Percentiles rank a stretch among this genome's conserved stretches.
These are phyloP conservation scores for Carollia perspicillata DNA, from an alignment of 2,113 vertebrate genomes.

Conservation along the genomic window DNA sequence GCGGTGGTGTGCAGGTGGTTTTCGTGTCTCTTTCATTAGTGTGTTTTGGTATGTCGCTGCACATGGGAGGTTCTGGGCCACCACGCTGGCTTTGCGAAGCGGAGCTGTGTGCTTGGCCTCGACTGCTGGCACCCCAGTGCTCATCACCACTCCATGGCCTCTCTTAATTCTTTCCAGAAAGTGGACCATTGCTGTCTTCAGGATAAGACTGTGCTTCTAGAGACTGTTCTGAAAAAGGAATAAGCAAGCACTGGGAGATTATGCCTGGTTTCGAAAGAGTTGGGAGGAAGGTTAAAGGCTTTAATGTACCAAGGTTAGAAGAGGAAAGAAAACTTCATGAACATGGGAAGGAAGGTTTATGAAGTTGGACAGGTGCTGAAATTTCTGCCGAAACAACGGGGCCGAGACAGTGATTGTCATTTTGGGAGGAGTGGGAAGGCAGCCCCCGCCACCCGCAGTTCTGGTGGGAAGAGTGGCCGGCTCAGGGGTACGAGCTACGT, in stretches of 20 bases:
- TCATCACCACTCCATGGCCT: neutral
- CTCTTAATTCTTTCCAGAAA: slow-evolving; percentile 22
- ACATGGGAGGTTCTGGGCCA: neutral
- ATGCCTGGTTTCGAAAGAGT: neutral
- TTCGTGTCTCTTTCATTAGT: neutral
- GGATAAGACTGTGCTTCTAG: neutral
- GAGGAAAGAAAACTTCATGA: neutral
- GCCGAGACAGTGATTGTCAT: neutral
- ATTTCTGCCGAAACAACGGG: neutral
- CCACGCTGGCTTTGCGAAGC: neutral
- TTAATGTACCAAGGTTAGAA: slow-evolving; percentile 1
- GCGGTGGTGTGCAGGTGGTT: neutral
- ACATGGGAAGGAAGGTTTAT: neutral
- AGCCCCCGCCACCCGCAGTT: neutral
- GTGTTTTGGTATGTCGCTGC: neutral
- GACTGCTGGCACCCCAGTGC: neutral
- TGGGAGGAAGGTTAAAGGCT: neutral
- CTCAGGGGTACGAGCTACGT: neutral
- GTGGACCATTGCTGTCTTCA: neutral
- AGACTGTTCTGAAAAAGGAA: neutral
- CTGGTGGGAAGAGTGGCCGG: neutral
- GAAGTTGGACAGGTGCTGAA: slow-evolving; percentile 24
- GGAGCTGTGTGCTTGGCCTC: neutral
- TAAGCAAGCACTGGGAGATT: neutral
- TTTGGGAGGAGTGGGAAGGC: neutral